phyloP scores from a whole-genome alignment of 2,888 invertebrate genomes.

The Himalopsyche japonica region DNA sequence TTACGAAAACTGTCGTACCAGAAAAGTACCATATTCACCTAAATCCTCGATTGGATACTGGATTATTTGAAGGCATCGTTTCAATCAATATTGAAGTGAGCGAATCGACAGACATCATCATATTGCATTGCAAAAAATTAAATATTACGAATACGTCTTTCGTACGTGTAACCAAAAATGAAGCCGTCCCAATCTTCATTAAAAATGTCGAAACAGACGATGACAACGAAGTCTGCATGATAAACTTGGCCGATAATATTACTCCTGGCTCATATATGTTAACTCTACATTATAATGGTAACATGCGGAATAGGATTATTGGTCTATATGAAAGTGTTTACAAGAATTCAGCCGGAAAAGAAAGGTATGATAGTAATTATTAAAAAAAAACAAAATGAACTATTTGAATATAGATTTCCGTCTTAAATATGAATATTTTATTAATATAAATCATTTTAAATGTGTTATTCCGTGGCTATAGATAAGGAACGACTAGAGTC shows the following conservation, averaged over 20 bases:
- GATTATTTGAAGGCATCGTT: constrained; percentile 45
- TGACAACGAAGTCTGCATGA: constrained; percentile 50
- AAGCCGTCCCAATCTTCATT: constrained; percentile 44
- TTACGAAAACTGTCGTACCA: constrained; percentile 49
- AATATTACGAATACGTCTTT: constrained; percentile 55
- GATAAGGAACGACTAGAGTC: no score
- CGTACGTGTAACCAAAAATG: constrained; percentile 24
- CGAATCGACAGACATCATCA: constrained; percentile 51
- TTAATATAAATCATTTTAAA: no score
- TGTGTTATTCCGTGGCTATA: no score
- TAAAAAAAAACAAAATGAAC: neutral
- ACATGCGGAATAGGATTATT: constrained; percentile 67
- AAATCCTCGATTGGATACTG: constrained; percentile 27
- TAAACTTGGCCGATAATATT: constrained; percentile 46
- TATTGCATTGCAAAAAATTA: constrained; percentile 64
- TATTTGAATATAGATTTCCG: neutral
- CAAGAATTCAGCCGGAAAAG: constrained; percentile 44
- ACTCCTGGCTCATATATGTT: constrained; percentile 56
- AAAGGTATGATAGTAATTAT: neutral
- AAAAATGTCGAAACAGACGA: constrained; percentile 48
- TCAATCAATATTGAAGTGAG: constrained; percentile 51
- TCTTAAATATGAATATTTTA: neutral
- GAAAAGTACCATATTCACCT: constrained; percentile 50
- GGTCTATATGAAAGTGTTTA: constrained; percentile 75
- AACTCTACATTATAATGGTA: constrained; percentile 65